Evolutionary conservation across 1,140 invertebrate species (phyloP).

Genomic region (Melitaea cinxia): DNA sequence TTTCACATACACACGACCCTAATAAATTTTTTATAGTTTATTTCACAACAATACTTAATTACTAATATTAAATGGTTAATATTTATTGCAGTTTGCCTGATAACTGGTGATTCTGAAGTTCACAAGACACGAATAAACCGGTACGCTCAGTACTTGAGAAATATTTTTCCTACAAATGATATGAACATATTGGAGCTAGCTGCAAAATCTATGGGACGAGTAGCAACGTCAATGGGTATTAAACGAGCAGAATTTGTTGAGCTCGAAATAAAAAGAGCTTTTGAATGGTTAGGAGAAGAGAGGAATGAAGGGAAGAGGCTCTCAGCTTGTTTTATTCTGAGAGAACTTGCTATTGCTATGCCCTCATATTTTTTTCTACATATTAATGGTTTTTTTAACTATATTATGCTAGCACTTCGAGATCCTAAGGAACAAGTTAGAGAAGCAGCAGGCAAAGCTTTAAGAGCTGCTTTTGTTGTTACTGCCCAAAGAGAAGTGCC

Average conservation of each 20-base stretch:
- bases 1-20: neutral
- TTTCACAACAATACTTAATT: slow-evolving; percentile 2
- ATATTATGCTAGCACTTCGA: slow-evolving; percentile 95
- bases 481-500: slow-evolving; percentile 96
- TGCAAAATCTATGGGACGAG: slow-evolving; percentile 95
- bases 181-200: slow-evolving; percentile 95
- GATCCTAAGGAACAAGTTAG: slow-evolving; percentile 96
- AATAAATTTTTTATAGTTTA: neutral
- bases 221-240: slow-evolving; percentile 94
- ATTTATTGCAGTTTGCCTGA: slow-evolving; percentile 89
- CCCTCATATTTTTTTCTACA: slow-evolving; percentile 99
- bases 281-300: slow-evolving; percentile 95
- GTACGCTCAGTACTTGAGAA: slow-evolving; percentile 96
- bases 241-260: slow-evolving; percentile 97
- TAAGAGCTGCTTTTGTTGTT: slow-evolving; percentile 95
- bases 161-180: slow-evolving; percentile 94
- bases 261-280: slow-evolving; percentile 96
- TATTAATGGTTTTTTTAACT: slow-evolving; percentile 96
- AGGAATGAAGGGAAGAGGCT: slow-evolving; percentile 94
- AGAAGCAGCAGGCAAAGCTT: slow-evolving; percentile 95
- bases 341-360: slow-evolving; percentile 97
- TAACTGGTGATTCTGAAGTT: slow-evolving; percentile 95
- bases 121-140: slow-evolving; percentile 93
- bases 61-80: neutral
- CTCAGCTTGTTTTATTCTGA: slow-evolving; percentile 94